Conservation (phyloP, 2,797 vertebrate species). For the Psittacula echo region DNA sequence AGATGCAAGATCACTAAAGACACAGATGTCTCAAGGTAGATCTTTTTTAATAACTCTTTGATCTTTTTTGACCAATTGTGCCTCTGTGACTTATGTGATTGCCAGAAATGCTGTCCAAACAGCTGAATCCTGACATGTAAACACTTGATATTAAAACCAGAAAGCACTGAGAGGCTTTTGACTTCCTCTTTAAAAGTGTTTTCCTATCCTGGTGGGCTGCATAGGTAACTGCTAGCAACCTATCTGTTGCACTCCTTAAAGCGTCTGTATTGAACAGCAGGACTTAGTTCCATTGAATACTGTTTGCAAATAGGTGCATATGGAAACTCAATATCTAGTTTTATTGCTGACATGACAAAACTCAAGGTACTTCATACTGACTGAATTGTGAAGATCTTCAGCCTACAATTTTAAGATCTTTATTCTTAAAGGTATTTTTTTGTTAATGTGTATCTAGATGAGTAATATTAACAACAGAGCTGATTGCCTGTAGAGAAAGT, state of each 20-base stretch:
- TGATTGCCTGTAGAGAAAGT: neutral
- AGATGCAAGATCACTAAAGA: slow-evolving; percentile 81
- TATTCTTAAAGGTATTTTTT: neutral
- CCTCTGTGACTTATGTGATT: neutral
- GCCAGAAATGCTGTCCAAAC: neutral
- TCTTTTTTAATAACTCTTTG: neutral
- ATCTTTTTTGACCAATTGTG: neutral
- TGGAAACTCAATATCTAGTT: neutral
- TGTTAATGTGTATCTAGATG: neutral
- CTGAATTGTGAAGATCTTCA: neutral
- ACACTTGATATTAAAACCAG: neutral
- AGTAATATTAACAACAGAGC: neutral
- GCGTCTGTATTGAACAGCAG: neutral
- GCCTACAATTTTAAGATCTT: neutral
- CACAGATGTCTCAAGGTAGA: slow-evolving; percentile 86
- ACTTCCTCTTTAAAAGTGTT: neutral
- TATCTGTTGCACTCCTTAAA: neutral
- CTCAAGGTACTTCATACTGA: neutral
- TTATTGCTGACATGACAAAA: neutral
- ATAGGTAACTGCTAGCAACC: neutral
- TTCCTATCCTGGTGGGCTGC: neutral
- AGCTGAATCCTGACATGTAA: neutral
- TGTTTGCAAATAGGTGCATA: neutral
- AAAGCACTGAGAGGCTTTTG: neutral
- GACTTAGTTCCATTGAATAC: neutral